A percentile compares a stretch with the other conserved stretches of the same genome.
phyloP scores from a whole-genome alignment of 1,140 invertebrate genomes.

The Aphaenogaster ashmeadi region DNA sequence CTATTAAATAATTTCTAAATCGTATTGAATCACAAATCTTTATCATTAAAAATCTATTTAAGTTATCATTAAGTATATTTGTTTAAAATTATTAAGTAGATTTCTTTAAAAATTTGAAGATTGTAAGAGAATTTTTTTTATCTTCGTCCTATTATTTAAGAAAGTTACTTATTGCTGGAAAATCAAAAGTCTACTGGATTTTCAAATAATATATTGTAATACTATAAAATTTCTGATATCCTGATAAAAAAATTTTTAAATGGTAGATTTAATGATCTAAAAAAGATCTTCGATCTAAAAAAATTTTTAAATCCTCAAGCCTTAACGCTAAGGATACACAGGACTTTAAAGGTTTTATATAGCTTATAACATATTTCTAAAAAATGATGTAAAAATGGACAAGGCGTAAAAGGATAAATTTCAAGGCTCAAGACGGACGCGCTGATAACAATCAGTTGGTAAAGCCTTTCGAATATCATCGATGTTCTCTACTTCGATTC shows the following conservation, averaged over 20 bases:
- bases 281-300: conserved; percentile 43
- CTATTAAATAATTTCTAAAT: conserved; percentile 24
- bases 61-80: conserved; percentile 7
- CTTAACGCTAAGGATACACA: conserved; percentile 26
- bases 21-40: conserved; percentile 18
- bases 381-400: conserved; percentile 10
- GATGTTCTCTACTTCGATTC: conserved; percentile 95
- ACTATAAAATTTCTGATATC: not conserved
- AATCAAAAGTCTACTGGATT: conserved; percentile 1
- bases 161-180: not conserved
- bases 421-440: conserved; percentile 89
- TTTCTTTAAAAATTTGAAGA: conserved; percentile 26
- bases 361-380: conserved; percentile 14
- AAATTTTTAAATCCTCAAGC: not conserved
- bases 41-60: conserved; percentile 13
- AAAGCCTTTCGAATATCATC: conserved; percentile 94
- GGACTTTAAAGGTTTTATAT: conserved; percentile 24
- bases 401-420: conserved; percentile 52
- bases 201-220: conserved; percentile 1
- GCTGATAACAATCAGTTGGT: conserved; percentile 94
- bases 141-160: conserved; percentile 19
- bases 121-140: conserved; percentile 40
- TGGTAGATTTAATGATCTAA: conserved; percentile 42
- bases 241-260: not conserved
- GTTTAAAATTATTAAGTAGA: conserved; percentile 35